A percentile compares a stretch with the other conserved stretches of the same genome.
Evolutionary conservation across 2,888 invertebrate genomes (phyloP).

Genomic region (Beris morrisii): DNA sequence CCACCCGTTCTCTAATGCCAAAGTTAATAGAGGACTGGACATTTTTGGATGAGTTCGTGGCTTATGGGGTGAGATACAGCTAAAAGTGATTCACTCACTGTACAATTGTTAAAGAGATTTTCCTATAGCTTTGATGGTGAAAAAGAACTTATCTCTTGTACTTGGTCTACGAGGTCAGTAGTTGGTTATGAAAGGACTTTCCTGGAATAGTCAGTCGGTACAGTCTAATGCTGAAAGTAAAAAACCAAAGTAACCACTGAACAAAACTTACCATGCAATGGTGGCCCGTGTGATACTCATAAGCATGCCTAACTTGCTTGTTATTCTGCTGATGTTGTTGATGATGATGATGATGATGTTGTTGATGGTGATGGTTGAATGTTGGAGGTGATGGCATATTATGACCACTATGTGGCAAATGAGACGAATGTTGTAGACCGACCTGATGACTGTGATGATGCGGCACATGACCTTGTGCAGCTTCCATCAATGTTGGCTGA

Average conservation of each 20-base stretch:
- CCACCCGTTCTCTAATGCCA: not conserved
- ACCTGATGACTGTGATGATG: slow-evolving; percentile 60
- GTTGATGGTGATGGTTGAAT: slow-evolving; percentile 44
- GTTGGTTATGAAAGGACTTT: no score
- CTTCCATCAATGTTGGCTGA: slow-evolving; percentile 62
- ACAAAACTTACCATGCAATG: slow-evolving; percentile 29
- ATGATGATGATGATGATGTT: slow-evolving; percentile 34
- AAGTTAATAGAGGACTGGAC: no score
- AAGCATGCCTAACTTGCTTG: slow-evolving; percentile 35
- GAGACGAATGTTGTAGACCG: slow-evolving; percentile 54
- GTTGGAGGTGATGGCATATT: slow-evolving; percentile 56
- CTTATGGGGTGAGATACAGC: no score
- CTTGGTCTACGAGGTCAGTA: no score
- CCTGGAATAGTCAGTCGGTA: no score
- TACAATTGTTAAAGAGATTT: no score
- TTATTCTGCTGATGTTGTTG: slow-evolving; percentile 47
- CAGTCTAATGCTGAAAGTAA: no score
- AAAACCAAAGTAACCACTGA: not conserved
- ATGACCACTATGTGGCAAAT: slow-evolving; percentile 56
- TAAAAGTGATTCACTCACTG: no score
- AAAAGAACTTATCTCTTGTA: no score
- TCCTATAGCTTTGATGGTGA: no score
- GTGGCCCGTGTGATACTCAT: slow-evolving; percentile 36
- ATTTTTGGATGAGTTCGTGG: no score
- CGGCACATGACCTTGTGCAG: slow-evolving; percentile 61